These are phyloP conservation scores for Anneissia japonica DNA, from an alignment of 35 echinoderm and acorn worm genomes.

Conservation along the genomic window DNA sequence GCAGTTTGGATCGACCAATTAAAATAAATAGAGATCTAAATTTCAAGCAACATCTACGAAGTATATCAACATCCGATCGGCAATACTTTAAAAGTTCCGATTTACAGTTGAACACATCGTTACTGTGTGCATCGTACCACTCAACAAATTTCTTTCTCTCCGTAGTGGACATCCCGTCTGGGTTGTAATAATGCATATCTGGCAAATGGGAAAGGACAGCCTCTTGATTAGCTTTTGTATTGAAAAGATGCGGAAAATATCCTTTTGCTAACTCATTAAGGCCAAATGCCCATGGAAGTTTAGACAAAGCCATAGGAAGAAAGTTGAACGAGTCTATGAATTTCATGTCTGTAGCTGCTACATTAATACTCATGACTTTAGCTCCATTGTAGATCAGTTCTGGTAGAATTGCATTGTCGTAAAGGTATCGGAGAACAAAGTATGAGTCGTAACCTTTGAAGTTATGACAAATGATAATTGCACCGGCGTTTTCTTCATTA, in stretches of 20 bases:
- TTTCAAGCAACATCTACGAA: slow-evolving; percentile 30
- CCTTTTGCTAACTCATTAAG: slow-evolving; percentile 55
- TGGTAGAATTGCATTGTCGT: slow-evolving; percentile 12
- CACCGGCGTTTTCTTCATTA: no score
- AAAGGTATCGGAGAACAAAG: no score
- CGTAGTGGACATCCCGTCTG: slow-evolving; percentile 37
- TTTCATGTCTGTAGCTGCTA: slow-evolving; percentile 24
- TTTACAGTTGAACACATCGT: slow-evolving; percentile 25
- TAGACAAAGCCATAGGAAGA: slow-evolving; percentile 55
- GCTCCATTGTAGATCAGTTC: slow-evolving; percentile 54
- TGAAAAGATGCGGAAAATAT: slow-evolving; percentile 66
- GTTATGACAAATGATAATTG: no score
- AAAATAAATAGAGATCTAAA: slow-evolving; percentile 55
- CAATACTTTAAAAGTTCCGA: slow-evolving; percentile 59
- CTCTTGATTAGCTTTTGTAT: slow-evolving; percentile 30
- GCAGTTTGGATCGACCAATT: not conserved
- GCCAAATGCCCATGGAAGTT: slow-evolving; percentile 48
- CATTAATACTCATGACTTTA: slow-evolving; percentile 40
- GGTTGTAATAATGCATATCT: slow-evolving; percentile 21
- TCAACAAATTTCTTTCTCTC: slow-evolving; percentile 18
- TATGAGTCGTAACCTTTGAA: no score
- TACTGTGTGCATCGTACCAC: slow-evolving; percentile 34
- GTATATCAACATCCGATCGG: slow-evolving; percentile 52
- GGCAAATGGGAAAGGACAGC: slow-evolving; percentile 25
- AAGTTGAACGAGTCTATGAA: slow-evolving; percentile 67